Evolutionary conservation across 2,113 vertebrate genomes (phyloP).

Genomic region (Grallaria varia): DNA sequence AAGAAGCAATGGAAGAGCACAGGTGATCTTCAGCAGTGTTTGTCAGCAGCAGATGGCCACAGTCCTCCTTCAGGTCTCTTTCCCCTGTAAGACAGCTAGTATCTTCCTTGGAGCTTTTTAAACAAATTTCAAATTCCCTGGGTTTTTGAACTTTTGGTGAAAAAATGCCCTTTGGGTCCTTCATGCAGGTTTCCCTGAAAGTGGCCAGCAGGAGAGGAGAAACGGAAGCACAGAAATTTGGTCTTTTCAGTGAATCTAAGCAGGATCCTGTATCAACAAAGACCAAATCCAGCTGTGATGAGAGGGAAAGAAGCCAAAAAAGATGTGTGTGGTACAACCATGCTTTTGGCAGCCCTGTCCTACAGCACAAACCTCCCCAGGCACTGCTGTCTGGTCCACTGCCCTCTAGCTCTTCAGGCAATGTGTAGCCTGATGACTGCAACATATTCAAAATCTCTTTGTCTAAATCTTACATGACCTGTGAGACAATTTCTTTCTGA

Average conservation of each 20-base stretch:
- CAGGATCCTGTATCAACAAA: not conserved
- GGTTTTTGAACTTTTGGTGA: not conserved
- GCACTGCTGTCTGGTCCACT: not conserved
- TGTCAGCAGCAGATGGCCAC: accelerated
- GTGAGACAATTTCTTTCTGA: not conserved
- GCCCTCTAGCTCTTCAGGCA: not conserved
- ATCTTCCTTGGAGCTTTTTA: not conserved
- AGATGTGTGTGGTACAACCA: accelerated
- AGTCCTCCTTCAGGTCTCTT: not conserved
- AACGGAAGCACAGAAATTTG: not conserved
- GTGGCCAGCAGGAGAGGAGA: not conserved
- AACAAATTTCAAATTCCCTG: not conserved
- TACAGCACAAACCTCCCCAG: not conserved
- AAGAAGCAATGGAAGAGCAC: not conserved
- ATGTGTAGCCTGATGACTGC: not conserved
- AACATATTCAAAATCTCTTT: not conserved
- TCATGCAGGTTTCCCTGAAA: not conserved
- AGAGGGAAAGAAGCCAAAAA: not conserved
- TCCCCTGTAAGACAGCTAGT: not conserved
- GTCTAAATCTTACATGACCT: not conserved
- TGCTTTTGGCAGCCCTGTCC: not conserved
- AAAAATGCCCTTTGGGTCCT: not conserved
- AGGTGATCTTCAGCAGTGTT: not conserved
- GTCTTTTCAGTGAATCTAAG: not conserved
- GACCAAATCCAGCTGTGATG: not conserved